These are phyloP conservation scores for Amphipyra tragopoginis DNA, from an alignment of 2,888 invertebrate species.

Conservation along the genomic window DNA sequence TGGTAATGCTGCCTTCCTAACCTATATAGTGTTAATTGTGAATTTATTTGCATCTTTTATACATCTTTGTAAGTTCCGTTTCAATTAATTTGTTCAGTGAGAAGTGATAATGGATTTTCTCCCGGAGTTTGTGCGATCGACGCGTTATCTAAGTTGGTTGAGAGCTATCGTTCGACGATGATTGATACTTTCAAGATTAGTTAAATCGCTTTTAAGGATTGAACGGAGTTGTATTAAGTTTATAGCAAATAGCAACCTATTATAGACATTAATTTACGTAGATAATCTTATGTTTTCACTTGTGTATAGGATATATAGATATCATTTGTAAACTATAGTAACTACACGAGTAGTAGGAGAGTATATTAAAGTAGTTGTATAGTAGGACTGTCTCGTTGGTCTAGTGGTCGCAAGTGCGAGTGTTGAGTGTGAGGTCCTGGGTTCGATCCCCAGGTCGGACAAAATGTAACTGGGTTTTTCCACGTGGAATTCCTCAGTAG, in stretches of 20 bases:
- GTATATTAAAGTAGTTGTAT: no score
- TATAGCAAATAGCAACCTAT: slow-evolving; percentile 4
- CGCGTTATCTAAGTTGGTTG: slow-evolving; percentile 24
- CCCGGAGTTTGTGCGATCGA: slow-evolving; percentile 25
- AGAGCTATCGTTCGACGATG: slow-evolving; percentile 22
- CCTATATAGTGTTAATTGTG: slow-evolving; percentile 59
- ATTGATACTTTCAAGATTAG: slow-evolving; percentile 42
- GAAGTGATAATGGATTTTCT: slow-evolving; percentile 47
- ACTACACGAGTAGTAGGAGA: no score
- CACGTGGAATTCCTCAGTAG: no score
- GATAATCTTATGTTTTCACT: neutral
- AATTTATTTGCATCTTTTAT: slow-evolving; percentile 65
- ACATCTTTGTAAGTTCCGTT: slow-evolving; percentile 44
- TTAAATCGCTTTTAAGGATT: slow-evolving; percentile 24
- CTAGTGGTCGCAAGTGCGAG: no score
- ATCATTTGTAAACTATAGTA: no score
- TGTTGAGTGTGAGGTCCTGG: no score
- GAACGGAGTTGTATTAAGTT: slow-evolving; percentile 17
- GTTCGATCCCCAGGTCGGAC: no score
- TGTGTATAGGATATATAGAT: no score
- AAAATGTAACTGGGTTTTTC: no score
- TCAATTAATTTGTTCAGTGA: slow-evolving; percentile 44
- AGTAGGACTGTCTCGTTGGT: no score
- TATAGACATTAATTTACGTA: slow-evolving; percentile 4
- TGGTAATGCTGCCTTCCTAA: slow-evolving; percentile 46